Evolutionary conservation across 2,113 vertebrate genomes (phyloP), one percentile per base, ranked within the genome.

Genomic region (Eleginops maclovinus): DNA sequence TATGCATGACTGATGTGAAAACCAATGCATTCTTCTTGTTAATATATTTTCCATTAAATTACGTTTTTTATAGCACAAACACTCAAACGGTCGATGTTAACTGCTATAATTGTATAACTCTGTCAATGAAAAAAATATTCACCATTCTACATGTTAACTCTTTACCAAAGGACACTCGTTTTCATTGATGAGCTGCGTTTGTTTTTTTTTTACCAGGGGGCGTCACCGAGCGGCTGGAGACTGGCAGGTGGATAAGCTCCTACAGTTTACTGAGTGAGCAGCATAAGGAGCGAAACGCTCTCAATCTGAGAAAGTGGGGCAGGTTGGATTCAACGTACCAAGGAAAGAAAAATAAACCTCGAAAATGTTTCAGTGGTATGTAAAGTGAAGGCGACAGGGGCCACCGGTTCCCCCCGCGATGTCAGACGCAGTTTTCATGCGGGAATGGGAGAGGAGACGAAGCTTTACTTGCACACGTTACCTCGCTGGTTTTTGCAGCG

Each of bases 171-270:
- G 15, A 16, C n/a, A 15, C 28, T 4, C n/a, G 24, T 26, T 26
- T 53, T 4, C 5, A 44, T 2, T 36, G 24, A 24, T 0, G 21
- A 41, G 59, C 41, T 72, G 72, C 56, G 75, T 71, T 75, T 19
- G 59, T 21, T 58, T 21, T 36, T 63, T 10, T 10, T 66, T 3
- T 40, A 82, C 78, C 81, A 89, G 90, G 86, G 90, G 88, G 88
- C 90, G 87, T 14, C 69, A 81, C 59, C 1, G 88, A 88, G 88
- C 87, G 67, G 76, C 68, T 62, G 79, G 31, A 36, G 31, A 36
- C 31, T 9, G 50, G 70, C 81, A 81, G 64, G 80, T 83, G 75
- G 75, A 65, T 62, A 60, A 65, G 53, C 84, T 60, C 49, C 53
- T 21, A 2, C 72, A 66, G 22, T 22, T 50, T 9, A 31, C 22